Evolutionary conservation across 2,797 vertebrate species (phyloP), one percentile per base, ranked within the genome.

Genomic region (Choloepus didactylus): DNA sequence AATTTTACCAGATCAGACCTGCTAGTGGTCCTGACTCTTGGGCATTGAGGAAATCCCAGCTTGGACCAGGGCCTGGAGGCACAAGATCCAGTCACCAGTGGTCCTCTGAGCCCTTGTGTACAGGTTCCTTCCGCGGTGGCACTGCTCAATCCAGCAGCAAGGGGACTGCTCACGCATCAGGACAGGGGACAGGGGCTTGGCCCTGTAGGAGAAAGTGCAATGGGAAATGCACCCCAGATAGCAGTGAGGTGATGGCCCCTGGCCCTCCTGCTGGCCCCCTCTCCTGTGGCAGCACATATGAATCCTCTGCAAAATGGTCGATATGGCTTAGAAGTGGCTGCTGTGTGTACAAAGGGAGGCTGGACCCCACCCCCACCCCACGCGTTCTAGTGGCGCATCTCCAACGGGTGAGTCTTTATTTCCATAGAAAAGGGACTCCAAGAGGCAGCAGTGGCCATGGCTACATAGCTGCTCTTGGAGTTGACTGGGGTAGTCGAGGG

Each of bases 301-400:
- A 93, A 95, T 95, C 95, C 96, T 98, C 97, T 97, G 96, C 96
- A 94, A 92, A 97, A 98, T 96, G 96, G 97, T 98, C 96, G 70
- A 97, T 98, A 98, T 98, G 98, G 98, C 98, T 98, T 98, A 97
- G 97, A 97, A 97, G 97, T 96, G 97, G 98, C 98, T 98, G 98
- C 97, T 97, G 81, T 77, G 79, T 95, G 96, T 96, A 97, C 98
- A 98, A 97, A 96, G 96, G 97, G 97, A 97, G 97, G 96, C 97
- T 95, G 35, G 95, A 97, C 97, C 97, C 93, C 98, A 96, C 97
- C 93, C 97, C 72, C 92, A 93, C 41, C 91, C 94, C 97, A 7
- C 27, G 21, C 51, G 27, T 87, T 95, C 64, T 56, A 83, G 66
- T 56, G 54, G 54, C 10, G 35, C 59, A 82, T 54, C 79, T 27